Conservation (phyloP, 2,888 invertebrate species). For the Drosophila ustulata region DNA sequence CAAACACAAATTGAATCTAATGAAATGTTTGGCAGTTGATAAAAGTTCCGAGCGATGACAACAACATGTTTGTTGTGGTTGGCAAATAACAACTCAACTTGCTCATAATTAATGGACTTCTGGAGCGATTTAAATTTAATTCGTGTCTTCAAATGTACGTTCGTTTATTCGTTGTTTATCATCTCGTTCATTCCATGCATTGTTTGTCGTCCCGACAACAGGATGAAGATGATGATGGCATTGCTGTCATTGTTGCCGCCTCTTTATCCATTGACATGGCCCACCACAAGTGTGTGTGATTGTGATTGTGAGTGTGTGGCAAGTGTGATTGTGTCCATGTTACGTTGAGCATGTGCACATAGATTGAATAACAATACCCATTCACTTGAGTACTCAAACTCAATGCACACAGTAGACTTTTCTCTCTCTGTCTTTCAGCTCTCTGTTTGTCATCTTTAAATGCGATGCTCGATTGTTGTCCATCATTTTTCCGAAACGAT, state of each 20-base stretch:
- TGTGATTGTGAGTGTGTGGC: conserved; percentile 5
- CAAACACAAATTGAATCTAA: conserved; percentile 22
- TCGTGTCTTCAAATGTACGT: neutral
- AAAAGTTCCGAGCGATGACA: neutral
- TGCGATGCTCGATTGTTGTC: neutral
- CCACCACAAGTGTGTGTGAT: conserved; percentile 35
- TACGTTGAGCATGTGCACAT: conserved; percentile 11
- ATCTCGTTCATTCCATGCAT: neutral
- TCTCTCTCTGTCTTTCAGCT: neutral
- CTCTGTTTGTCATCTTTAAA: conserved; percentile 15
- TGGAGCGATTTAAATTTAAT: neutral
- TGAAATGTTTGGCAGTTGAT: conserved; percentile 23
- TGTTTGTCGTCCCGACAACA: conserved; percentile 31
- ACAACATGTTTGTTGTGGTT: neutral
- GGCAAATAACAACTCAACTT: neutral
- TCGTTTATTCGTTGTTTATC: neutral
- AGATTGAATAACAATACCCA: conserved; percentile 41
- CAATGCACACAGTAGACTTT: conserved; percentile 14
- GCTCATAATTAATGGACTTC: neutral
- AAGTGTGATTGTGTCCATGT: conserved; percentile 12
- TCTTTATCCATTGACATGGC: conserved; percentile 32
- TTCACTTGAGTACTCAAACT: conserved; percentile 8
- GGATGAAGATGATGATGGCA: conserved; percentile 13
- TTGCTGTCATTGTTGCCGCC: conserved; percentile 39
- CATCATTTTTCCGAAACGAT: neutral